A percentile compares a stretch with the other conserved stretches of the same genome.
Evolutionary conservation across 2,888 invertebrate genomes (phyloP).

Genomic region (Cecidostiba fungosa): DNA sequence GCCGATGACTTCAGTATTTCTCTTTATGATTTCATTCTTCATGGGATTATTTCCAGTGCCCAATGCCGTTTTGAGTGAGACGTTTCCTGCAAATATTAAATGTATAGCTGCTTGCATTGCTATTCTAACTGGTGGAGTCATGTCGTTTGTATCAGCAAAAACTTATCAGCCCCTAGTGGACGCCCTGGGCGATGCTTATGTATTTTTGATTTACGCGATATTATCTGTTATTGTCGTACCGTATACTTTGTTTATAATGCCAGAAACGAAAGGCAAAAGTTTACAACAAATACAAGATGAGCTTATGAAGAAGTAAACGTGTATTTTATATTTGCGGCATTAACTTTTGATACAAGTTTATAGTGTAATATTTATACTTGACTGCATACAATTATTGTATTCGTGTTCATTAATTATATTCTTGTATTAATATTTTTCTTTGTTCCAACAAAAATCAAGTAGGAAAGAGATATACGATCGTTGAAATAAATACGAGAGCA

Average conservation of each 20-base stretch:
- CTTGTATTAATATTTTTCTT: too few species aligned
- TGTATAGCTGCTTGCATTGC: slow-evolving; percentile 69
- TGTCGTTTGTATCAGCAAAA: slow-evolving; percentile 70
- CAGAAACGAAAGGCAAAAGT: slow-evolving; percentile 74
- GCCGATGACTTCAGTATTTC: slow-evolving; percentile 47
- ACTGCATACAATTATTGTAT: too few species aligned
- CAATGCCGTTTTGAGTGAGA: slow-evolving; percentile 71
- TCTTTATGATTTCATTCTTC: slow-evolving; percentile 48
- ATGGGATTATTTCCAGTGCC: slow-evolving; percentile 69
- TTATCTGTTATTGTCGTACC: slow-evolving; percentile 62
- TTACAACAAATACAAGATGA: slow-evolving; percentile 66
- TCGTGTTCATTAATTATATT: too few species aligned
- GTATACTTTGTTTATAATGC: slow-evolving; percentile 64
- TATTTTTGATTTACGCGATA: slow-evolving; percentile 70
- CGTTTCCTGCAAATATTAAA: slow-evolving; percentile 72
- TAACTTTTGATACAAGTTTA: neutral
- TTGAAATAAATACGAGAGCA: too few species aligned
- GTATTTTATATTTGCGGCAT: slow-evolving; percentile 1
- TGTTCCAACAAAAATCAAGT: too few species aligned
- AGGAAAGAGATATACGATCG: too few species aligned
- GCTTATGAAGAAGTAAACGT: slow-evolving; percentile 10
- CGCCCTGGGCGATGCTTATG: slow-evolving; percentile 67
- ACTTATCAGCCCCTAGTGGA: slow-evolving; percentile 71
- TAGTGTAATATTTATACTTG: too few species aligned
- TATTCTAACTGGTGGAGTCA: slow-evolving; percentile 68